Conservation (phyloP, 2,888 invertebrate species). For the Stomorhina lunata region DNA sequence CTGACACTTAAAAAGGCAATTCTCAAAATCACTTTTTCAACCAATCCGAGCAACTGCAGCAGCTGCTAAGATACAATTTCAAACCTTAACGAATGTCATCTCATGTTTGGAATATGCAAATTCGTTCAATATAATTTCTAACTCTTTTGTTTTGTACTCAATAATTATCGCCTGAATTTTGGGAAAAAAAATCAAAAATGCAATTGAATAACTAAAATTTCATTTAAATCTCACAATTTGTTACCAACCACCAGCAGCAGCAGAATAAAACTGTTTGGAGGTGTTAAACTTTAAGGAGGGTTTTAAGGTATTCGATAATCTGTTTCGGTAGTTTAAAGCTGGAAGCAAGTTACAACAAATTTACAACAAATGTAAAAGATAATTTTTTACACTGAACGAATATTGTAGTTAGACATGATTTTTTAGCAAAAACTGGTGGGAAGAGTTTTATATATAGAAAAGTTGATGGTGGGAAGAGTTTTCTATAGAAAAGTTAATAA, state of each 20-base stretch:
- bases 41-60: not conserved
- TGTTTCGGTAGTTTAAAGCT: not conserved
- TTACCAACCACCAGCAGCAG: not conserved
- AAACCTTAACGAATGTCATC: not conserved
- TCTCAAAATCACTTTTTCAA: not conserved
- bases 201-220: not conserved
- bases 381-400: not conserved
- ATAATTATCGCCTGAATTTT: slow-evolving; percentile 47
- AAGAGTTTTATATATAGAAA: no score
- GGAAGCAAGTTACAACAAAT: not conserved
- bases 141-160: slow-evolving; percentile 9
- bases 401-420: not conserved
- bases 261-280: not conserved
- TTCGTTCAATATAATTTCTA: slow-evolving; percentile 20
- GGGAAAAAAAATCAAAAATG: not conserved
- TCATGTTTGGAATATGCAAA: slow-evolving; percentile 14
- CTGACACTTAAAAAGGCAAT: not conserved
- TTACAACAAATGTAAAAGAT: not conserved
- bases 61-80: no score
- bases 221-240: not conserved
- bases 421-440: not conserved
- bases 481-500: no score
- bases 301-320: not conserved
- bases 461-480: no score
- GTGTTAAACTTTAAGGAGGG: not conserved